Evolutionary conservation across 2,888 invertebrate genomes (phyloP), one percentile per base, ranked within the genome.

Genomic region (Limnephilus marmoratus): DNA sequence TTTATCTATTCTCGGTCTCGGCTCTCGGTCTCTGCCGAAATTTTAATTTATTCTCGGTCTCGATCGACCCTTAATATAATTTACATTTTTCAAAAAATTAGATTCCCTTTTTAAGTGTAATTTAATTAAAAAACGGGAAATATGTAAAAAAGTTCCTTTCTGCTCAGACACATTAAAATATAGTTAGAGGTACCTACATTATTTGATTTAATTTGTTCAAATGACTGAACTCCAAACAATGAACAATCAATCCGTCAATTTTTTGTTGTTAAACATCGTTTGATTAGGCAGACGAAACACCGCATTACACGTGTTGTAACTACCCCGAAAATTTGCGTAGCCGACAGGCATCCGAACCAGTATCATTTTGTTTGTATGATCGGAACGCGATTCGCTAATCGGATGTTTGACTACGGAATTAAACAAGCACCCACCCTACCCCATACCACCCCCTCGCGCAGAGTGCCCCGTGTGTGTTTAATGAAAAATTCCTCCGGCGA

Each of bases 401-500:
- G 90, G 90, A 90, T 90, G 90, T 90, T 90, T 85, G 83, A 85
- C 85, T 82, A 90, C 85, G 90, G 83, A 90, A 90, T 90, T 85
- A 90, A 90, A 90, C 90, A 85, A 49, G 15, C 68, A 7, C 34
- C 85, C 68, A 24, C 34, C 12, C 29, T 29, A 24, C 34, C 83
- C 83, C 85, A 24, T n/a, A 7, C 41, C 24, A 12, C n/a, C 45
- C 68, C 24, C 37, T 53, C n/a, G 24, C 53, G 80, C 29, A 31
- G 80, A 89, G 31, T 89, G 31, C 89, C 24, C 68, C 68, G 68
- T 91, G 85, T 85, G 31, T 88, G 91, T 90, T 83, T 91, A 91
- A 91, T 91, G 91, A 91, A 91, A 91, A 91, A 91, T 91, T 91
- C 91, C 91, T 88, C 83, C 53, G 91, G 85, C 86, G 34, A 91